phyloP scores from a whole-genome alignment of 2,113 vertebrate species.

The Sinocyclocheilus rhinocerous region DNA sequence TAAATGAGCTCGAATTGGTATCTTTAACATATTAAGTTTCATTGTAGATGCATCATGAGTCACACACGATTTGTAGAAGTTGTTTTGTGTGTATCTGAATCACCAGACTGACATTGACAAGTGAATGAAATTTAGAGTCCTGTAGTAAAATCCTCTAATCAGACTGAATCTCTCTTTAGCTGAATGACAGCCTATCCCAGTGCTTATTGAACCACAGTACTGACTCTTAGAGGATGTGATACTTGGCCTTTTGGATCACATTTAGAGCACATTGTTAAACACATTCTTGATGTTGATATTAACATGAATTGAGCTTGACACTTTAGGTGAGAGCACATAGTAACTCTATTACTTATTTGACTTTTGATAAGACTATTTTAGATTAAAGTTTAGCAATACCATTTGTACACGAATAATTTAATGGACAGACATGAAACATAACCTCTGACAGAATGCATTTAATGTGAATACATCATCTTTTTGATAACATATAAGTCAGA shows the following conservation, averaged over 20 bases:
- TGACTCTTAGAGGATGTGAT: background rate
- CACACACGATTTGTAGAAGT: background rate
- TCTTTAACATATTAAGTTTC: background rate
- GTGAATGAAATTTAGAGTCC: background rate
- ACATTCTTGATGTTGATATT: background rate
- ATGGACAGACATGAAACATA: conserved; percentile 25
- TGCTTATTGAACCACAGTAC: conserved; percentile 14
- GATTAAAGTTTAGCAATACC: background rate
- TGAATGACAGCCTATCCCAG: conserved; percentile 33
- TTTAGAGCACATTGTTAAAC: background rate
- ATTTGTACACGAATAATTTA: conserved; percentile 40
- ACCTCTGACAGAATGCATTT: conserved; percentile 4
- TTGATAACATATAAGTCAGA: background rate
- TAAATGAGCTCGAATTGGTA: background rate
- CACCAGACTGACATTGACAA: background rate
- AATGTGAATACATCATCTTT: background rate
- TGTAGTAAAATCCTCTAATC: conserved; percentile 9
- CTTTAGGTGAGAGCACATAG: background rate
- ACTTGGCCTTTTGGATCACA: background rate
- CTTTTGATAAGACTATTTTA: background rate
- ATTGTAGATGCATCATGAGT: background rate
- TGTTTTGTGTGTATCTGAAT: background rate
- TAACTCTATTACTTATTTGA: background rate
- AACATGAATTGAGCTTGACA: background rate
- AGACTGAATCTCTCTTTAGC: conserved; percentile 15